These are phyloP conservation scores for Willisornis vidua DNA, from an alignment of 2,113 vertebrate genomes.

Conservation along the genomic window DNA sequence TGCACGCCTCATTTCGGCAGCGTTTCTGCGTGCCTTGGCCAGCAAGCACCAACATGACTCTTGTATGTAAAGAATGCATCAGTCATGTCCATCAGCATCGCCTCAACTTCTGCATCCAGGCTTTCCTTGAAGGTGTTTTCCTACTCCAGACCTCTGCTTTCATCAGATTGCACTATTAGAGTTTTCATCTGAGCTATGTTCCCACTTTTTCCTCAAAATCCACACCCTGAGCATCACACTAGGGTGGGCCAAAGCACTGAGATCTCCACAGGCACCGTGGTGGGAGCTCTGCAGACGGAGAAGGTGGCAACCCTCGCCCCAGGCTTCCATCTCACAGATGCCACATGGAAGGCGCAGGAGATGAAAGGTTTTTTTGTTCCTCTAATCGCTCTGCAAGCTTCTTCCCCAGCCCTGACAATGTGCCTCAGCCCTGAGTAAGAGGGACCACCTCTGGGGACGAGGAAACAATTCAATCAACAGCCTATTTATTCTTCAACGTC, in stretches of 20 bases:
- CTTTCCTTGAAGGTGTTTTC: not conserved
- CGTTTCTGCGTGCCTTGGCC: not conserved
- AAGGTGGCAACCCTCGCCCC: not conserved
- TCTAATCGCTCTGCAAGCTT: not conserved
- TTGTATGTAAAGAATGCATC: constrained; percentile 12
- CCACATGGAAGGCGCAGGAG: rapidly evolving
- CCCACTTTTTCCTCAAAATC: not conserved
- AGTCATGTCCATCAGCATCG: not conserved
- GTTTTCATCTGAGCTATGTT: rapidly evolving
- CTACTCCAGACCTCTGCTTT: not conserved
- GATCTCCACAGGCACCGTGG: rapidly evolving
- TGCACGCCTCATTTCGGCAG: constrained; percentile 39
- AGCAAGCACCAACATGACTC: constrained; percentile 60
- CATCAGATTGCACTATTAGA: not conserved
- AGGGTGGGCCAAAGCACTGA: not conserved
- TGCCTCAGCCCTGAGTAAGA: not conserved
- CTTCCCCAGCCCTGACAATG: not conserved
- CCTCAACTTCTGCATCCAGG: not conserved
- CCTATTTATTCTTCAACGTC: not conserved
- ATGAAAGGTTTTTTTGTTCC: not conserved
- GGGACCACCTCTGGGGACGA: constrained; percentile 22
- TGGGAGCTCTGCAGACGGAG: rapidly evolving
- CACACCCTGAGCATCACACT: rapidly evolving
- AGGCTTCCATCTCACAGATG: not conserved
- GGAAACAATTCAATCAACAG: constrained; percentile 35